Percentiles rank a stretch among this genome's conserved stretches.
These are phyloP conservation scores for Mycalesis mineus DNA, from an alignment of 2,888 invertebrate species.

Conservation along the genomic window DNA sequence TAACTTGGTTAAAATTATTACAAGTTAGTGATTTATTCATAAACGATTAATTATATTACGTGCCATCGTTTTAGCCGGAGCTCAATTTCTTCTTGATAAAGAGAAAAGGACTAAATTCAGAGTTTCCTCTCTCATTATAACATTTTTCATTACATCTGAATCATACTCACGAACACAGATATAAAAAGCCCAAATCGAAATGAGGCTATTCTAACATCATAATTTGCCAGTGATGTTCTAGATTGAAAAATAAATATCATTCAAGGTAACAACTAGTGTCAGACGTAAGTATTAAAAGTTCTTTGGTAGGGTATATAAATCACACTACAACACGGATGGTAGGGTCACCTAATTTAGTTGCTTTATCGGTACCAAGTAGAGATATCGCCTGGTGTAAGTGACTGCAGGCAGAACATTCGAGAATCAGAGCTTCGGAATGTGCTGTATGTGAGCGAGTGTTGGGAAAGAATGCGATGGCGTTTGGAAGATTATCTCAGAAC, in stretches of 20 bases:
- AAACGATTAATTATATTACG: no score
- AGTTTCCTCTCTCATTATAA: no score
- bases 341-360: not conserved
- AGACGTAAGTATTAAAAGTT: not conserved
- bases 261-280: no score
- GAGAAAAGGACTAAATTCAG: no score
- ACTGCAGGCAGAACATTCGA: not conserved
- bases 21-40: not conserved
- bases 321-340: not conserved
- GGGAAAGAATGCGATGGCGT: constrained; percentile 47
- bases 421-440: constrained; percentile 5
- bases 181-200: no score
- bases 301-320: not conserved
- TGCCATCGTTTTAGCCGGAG: no score
- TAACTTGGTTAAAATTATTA: not conserved
- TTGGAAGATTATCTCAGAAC: constrained; percentile 34
- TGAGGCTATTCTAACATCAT: no score
- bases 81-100: no score
- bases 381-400: not conserved
- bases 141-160: no score
- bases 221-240: no score
- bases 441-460: constrained; percentile 26
- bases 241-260: no score
- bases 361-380: not conserved
- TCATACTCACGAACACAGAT: no score